Conservation (phyloP, 2,888 invertebrate species). For the Bruchidius siliquastri region DNA sequence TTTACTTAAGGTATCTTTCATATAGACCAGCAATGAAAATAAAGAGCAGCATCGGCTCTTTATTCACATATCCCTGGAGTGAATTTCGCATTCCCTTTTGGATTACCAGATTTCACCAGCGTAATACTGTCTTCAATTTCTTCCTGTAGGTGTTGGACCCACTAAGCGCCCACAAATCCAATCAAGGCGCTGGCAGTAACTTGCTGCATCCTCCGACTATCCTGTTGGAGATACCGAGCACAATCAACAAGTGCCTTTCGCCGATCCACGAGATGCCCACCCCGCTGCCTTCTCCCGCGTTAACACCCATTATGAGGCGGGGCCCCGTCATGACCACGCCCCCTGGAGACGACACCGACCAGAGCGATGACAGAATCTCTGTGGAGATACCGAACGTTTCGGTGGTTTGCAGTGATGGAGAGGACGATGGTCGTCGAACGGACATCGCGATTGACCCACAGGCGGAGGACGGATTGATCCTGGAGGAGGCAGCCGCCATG, state of each 20-base stretch:
- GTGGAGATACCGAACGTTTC: slow-evolving; percentile 46
- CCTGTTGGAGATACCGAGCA: slow-evolving; percentile 69
- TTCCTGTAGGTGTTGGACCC: slow-evolving; percentile 61
- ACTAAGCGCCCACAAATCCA: slow-evolving; percentile 61
- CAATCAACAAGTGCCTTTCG: slow-evolving; percentile 72
- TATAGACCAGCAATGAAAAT: no score
- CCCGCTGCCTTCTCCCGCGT: slow-evolving; percentile 66
- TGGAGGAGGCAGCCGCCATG: slow-evolving; percentile 46
- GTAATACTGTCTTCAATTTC: no score
- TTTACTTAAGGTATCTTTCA: no score
- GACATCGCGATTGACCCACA: slow-evolving; percentile 46
- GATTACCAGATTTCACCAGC: no score
- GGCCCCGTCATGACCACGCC: slow-evolving; percentile 26
- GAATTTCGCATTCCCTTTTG: no score
- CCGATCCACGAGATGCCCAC: slow-evolving; percentile 76
- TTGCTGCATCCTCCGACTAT: slow-evolving; percentile 70
- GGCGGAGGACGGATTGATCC: slow-evolving; percentile 45
- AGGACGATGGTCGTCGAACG: slow-evolving; percentile 38
- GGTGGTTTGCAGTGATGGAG: slow-evolving; percentile 42
- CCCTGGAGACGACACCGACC: slow-evolving; percentile 40
- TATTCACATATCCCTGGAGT: no score
- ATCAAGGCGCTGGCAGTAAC: slow-evolving; percentile 52
- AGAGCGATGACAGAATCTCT: slow-evolving; percentile 50
- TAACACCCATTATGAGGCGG: slow-evolving; percentile 60
- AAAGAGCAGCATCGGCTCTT: no score